Base-by-base conservation (phyloP, 1,140 invertebrate species). In the Drosophila repleta region DNA sequence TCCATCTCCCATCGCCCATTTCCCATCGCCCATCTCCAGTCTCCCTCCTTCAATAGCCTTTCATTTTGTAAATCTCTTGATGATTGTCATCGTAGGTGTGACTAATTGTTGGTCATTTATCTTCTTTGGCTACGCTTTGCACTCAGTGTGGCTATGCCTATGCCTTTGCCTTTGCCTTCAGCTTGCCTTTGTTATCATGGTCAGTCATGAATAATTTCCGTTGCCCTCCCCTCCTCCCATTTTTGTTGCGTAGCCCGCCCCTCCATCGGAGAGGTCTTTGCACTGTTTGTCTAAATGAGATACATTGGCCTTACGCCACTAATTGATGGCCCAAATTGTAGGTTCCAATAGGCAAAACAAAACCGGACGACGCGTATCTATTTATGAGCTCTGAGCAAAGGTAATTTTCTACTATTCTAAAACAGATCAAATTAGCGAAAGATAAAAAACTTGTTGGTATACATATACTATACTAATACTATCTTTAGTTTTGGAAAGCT, bases 61-160 rank as follows among this genome's bases (percentile, higher is more conserved):
- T 58, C 68, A 51, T 17, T 63, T 84, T 55, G 80, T 70, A 83
- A 82, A 83, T 88, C 73, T 74, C 71, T 83, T 79, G 69, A 71
- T 89, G 83, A 88, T 88, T 88, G 83, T 88, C 83, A 88, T 88
- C 83, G 83, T 83, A 88, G 83, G 83, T 88, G 83, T 88, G 84
- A 88, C 83, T 89, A 88, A 88, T 88, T 88, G 83, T 89, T 88
- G 84, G 76, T 79, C 83, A 88, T 88, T 88, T 88, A 88, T 88
- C 83, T 88, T 88, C 75, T 77, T 56, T 67, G 57, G 63, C 61
- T 48, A 57, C 39, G 56, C 56, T 69, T 45, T 10, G n/a, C n/a
- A 20, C 17, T 68, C 37, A 20, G 66, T 71, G 49, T 61, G 29
- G 29, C 45, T 56, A 11, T 63, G 39, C 18, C 57, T 43, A 49